These are phyloP conservation scores for Formica exsecta DNA, from an alignment of 1,140 invertebrate species.

Conservation along the genomic window DNA sequence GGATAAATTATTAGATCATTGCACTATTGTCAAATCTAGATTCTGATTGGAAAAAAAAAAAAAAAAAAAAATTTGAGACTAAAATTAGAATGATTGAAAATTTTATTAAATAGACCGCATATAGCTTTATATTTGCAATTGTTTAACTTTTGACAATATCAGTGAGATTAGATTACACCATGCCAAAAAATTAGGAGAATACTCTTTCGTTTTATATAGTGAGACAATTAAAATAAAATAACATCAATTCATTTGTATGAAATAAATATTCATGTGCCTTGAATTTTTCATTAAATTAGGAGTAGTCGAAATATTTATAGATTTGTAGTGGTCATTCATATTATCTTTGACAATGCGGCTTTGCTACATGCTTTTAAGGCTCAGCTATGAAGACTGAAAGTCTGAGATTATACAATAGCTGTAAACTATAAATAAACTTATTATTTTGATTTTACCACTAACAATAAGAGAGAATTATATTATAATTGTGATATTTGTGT, in stretches of 20 bases:
- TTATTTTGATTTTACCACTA: too few relatives aligned
- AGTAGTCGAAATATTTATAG: background rate
- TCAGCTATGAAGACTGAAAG: too few relatives aligned
- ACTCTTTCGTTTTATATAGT: constrained; percentile 29
- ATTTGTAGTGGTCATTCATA: background rate
- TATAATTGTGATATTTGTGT: too few relatives aligned
- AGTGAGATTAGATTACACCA: constrained; percentile 13
- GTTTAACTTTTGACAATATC: constrained; percentile 13
- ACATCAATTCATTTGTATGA: background rate
- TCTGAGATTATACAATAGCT: too few relatives aligned
- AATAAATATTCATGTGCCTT: constrained; percentile 37
- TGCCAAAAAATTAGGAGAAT: constrained; percentile 12
- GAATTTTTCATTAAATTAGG: constrained; percentile 30
- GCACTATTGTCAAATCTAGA: background rate
- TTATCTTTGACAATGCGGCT: background rate
- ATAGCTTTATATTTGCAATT: background rate
- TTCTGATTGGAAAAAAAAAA: background rate
- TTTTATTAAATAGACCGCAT: background rate
- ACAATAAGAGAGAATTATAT: too few relatives aligned
- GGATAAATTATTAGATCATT: background rate
- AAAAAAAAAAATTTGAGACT: background rate
- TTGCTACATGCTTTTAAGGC: background rate
- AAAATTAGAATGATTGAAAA: constrained; percentile 24
- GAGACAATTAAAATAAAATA: constrained; percentile 1
- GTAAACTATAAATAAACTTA: too few relatives aligned